Conservation (phyloP, 2,888 invertebrate genomes). For the Clusia tigrina region DNA sequence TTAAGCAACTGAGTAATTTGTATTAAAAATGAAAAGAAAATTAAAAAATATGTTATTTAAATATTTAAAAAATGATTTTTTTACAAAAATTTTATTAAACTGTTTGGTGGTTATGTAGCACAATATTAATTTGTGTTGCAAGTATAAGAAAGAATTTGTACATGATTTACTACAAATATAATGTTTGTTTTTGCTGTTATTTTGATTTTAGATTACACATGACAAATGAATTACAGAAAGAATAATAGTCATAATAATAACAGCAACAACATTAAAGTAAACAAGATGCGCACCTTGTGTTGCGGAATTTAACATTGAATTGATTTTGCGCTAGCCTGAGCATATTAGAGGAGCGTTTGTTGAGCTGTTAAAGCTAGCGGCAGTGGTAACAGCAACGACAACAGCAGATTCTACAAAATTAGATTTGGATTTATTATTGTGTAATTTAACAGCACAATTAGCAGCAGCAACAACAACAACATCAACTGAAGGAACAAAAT, state of each 20-base stretch:
- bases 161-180: too few species aligned
- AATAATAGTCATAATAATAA: background rate
- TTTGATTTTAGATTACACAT: background rate
- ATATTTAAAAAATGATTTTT: too few species aligned
- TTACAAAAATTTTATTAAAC: too few species aligned
- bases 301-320: constrained; percentile 1
- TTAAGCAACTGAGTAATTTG: background rate
- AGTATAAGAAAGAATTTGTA: too few species aligned
- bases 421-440: constrained; percentile 1
- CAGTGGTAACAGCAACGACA: too few species aligned
- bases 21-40: too few species aligned
- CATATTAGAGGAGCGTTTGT: background rate
- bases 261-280: background rate
- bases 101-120: too few species aligned
- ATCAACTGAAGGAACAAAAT: too few species aligned
- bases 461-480: constrained; percentile 3
- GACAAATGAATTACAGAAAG: background rate
- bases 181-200: background rate
- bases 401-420: background rate
- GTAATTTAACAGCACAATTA: constrained; percentile 3
- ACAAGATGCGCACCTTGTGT: background rate
- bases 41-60: too few species aligned
- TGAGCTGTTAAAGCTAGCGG: background rate
- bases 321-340: background rate
- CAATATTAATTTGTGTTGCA: too few species aligned